phyloP scores from a whole-genome alignment of 1,140 invertebrate genomes.

The Ceratosolen solmsi region DNA sequence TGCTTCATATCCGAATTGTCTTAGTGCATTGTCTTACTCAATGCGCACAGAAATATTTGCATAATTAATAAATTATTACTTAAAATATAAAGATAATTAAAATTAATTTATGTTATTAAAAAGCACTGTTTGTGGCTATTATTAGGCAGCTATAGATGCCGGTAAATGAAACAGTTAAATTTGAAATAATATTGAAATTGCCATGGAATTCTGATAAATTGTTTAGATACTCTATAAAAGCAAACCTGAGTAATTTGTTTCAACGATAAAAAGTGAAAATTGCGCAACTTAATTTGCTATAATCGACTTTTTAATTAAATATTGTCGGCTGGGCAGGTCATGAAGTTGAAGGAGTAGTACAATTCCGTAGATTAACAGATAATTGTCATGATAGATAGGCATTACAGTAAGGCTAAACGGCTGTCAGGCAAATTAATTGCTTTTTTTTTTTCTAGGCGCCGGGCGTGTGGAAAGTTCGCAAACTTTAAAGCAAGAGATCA shows the following conservation, averaged over 20 bases:
- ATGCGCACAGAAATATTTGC: not conserved
- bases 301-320: conserved; percentile 1
- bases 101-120: too few species aligned
- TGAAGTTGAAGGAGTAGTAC: not conserved
- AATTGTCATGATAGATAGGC: not conserved
- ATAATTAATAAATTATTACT: not conserved
- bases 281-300: not conserved
- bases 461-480: not conserved
- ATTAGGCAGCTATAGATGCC: too few species aligned
- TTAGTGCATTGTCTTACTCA: not conserved
- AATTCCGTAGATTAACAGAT: not conserved
- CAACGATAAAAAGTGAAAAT: not conserved
- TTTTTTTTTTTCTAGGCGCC: not conserved
- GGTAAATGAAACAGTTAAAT: too few species aligned
- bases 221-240: too few species aligned
- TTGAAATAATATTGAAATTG: too few species aligned
- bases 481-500: not conserved
- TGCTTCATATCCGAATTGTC: too few species aligned
- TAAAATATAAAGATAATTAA: not conserved
- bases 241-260: too few species aligned
- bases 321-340: not conserved
- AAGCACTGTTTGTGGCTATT: too few species aligned
- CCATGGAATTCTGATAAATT: too few species aligned
- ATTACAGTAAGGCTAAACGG: not conserved
- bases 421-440: not conserved